Conservation (phyloP, 2,113 vertebrate species). For the Sus scrofa region DNA sequence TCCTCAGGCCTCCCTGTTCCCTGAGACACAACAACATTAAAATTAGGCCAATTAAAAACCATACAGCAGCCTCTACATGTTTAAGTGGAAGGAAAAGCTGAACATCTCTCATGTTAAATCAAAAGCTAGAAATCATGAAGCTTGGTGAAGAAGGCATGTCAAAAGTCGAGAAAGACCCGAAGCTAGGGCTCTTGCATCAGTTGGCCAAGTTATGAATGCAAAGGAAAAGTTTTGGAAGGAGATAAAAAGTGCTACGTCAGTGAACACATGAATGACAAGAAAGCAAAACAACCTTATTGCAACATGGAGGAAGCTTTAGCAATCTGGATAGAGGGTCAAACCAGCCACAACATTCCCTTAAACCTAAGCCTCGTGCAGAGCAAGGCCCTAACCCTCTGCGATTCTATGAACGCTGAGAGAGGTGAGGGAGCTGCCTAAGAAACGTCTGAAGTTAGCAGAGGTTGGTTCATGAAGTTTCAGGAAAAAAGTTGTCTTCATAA, state of each 20-base stretch:
- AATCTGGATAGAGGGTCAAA: background rate
- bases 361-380: background rate
- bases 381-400: background rate
- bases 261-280: background rate
- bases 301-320: background rate
- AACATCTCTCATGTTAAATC: background rate
- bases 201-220: background rate
- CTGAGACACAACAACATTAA: background rate
- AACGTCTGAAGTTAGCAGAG: background rate
- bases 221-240: background rate
- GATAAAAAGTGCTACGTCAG: background rate
- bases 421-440: background rate
- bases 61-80: background rate
- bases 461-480: background rate
- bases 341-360: background rate
- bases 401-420: background rate
- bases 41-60: background rate
- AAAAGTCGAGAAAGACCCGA: background rate
- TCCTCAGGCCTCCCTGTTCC: background rate
- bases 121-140: background rate
- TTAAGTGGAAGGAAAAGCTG: background rate
- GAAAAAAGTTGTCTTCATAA: background rate
- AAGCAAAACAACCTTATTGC: background rate
- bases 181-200: background rate
- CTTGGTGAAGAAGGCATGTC: background rate